Base-by-base conservation (phyloP, 2,113 vertebrate genomes). In the Fukomys damarensis region DNA sequence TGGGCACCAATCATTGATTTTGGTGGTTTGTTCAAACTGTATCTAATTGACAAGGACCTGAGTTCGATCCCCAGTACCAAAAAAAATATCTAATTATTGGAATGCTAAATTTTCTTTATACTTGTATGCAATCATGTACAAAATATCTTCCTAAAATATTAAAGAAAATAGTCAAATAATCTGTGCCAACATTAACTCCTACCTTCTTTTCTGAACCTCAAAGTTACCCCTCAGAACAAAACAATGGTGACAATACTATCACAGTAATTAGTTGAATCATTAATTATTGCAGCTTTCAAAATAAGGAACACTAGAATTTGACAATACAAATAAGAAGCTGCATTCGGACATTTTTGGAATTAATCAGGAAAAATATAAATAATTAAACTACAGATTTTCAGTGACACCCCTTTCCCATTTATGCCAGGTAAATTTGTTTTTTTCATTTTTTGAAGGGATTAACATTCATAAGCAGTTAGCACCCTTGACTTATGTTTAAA, bases 401-500 rank as follows among this genome's bases (percentile, higher is more conserved):
- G 72, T 96, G 86, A 94, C 91, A 70, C 30, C 72, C 52, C 41
- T 54, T 30, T 41, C 77, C 63, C 22, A 91, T 93, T 96, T 97
- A 68, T 80, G 95, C 68, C 92, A 95, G 61, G 81, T 93, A 92
- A 65, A 86, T 90, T 97, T 88, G 61, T 77, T 96, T 95, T 94
- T 96, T 95, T 96, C 46, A 32, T 38, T 93, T 89, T 97, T 96
- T 74, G 26, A 93, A 96, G 56, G 94, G 86, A 98, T 94, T 97
- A 98, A 97, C 79, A 97, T 96, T 97, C 94, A 97, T 92, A 96
- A 97, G 95, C 88, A 91, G 90, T 97, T 95, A 97, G 91, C 46
- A 19, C 61, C 59, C 89, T 97, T 97, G 94, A 98, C 90, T 98
- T 96, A 98, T 80, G 91, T 97, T 89, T 96, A 97, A 96, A 93